A percentile compares a stretch with the other conserved stretches of the same genome.
These are phyloP conservation scores for Ptychoptera contaminata DNA, from an alignment of 2,888 invertebrate species.

Conservation along the genomic window DNA sequence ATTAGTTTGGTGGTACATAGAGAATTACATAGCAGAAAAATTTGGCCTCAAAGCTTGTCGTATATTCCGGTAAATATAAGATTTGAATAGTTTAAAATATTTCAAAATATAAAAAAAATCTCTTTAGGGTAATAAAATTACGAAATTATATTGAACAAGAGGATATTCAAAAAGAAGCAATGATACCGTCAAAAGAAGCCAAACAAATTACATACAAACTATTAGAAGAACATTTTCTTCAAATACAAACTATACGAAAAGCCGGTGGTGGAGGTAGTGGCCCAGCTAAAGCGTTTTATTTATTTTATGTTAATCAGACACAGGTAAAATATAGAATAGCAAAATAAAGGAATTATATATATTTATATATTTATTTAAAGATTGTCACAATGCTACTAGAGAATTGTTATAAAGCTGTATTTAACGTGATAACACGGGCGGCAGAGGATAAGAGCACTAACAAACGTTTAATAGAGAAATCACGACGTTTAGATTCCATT, in stretches of 20 bases:
- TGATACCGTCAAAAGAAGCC: constrained; percentile 88
- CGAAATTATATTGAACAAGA: constrained; percentile 82
- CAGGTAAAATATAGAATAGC: constrained; percentile 26
- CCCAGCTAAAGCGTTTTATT: constrained; percentile 63
- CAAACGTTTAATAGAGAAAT: constrained; percentile 71
- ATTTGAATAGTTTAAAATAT: no score
- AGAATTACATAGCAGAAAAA: constrained; percentile 69
- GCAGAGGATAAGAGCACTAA: constrained; percentile 49
- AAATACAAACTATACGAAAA: constrained; percentile 56
- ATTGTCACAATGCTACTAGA: constrained; percentile 54
- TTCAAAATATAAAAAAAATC: no score
- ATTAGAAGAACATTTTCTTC: constrained; percentile 47
- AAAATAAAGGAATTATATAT: constrained; percentile 1
- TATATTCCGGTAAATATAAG: constrained; percentile 56
- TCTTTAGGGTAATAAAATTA: constrained; percentile 61
- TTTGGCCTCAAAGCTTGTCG: constrained; percentile 72
- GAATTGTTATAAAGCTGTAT: constrained; percentile 52
- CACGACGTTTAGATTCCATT: constrained; percentile 69
- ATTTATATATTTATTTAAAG: constrained; percentile 26
- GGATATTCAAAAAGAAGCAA: constrained; percentile 77
- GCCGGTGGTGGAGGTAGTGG: constrained; percentile 49
- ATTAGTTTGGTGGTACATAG: constrained; percentile 51
- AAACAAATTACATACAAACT: constrained; percentile 76
- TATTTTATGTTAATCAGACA: constrained; percentile 57
- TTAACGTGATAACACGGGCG: constrained; percentile 50